Conservation (phyloP, 2,113 vertebrate species). For the Gymnobelideus leadbeateri region DNA sequence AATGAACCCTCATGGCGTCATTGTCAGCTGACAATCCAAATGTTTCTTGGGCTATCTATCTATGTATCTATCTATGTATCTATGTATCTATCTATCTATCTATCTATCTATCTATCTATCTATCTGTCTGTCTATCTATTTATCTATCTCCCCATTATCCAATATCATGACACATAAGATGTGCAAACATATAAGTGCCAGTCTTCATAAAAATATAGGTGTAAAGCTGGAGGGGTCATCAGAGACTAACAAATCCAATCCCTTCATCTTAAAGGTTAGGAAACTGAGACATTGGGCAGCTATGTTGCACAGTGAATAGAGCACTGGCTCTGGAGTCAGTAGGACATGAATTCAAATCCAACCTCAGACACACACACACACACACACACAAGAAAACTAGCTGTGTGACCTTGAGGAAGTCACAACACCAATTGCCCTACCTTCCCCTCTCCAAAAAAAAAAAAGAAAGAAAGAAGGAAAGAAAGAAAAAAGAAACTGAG, state of each 20-base stretch:
- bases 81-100: not conserved
- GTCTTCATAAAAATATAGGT: not conserved
- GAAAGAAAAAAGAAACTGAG: not conserved
- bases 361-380: too few relatives aligned
- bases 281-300: not conserved
- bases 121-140: not conserved
- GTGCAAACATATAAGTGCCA: not conserved
- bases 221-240: too few relatives aligned
- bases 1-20: not conserved
- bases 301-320: too few relatives aligned
- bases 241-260: not conserved
- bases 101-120: not conserved
- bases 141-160: not conserved
- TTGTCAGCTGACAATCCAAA: not conserved
- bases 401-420: too few relatives aligned
- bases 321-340: too few relatives aligned
- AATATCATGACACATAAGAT: too few relatives aligned
- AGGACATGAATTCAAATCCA: too few relatives aligned
- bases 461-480: too few relatives aligned
- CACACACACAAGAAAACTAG: too few relatives aligned
- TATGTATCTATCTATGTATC: not conserved
- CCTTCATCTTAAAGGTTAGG: not conserved
- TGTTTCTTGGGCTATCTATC: not conserved
- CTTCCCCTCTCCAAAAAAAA: too few relatives aligned
- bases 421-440: too few relatives aligned